Evolutionary conservation across 1,140 invertebrate species (phyloP), one percentile per base, ranked within the genome.

Genomic region (Drosophila punjabiensis): DNA sequence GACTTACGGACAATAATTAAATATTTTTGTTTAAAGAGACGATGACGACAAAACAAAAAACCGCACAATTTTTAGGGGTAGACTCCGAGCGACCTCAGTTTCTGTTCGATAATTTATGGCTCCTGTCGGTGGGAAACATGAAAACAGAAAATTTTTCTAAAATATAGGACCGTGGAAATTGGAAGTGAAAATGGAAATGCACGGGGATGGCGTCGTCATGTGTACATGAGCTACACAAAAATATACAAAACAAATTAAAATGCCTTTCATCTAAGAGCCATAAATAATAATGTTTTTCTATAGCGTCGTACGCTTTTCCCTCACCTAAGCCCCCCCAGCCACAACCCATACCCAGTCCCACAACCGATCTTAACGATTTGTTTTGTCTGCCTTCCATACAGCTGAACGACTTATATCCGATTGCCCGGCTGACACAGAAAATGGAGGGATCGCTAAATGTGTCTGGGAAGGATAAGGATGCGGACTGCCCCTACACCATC

Each of bases 351-450:
- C 52, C 28, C 52, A 53, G 50, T 7, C 63, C 37, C 30, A 48
- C n/a, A n/a, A n/a, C n/a, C n/a, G n/a, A n/a, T 63, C 78, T 78
- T 55, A 90, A 87, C 52, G 77, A 79, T 83, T 86, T 86, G 70
- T 81, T 76, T 64, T 69, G 62, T 81, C 67, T 86, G 70, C 56
- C 55, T 13, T 74, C 43, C 53, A n/a, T n/a, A 60, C 50, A 93
- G 92, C 79, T 93, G 18, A 93, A 92, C 77, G 92, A 93, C 64
- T 75, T 93, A 37, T 91, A 93, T 88, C 92, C 92, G 66, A 92
- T 92, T 50, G 65, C 86, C 41, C 87, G 92, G 63, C 76, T 93
- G 56, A 87, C 89, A 52, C 89, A 92, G 50, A 91, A 92, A 83
- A 83, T 92, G 92, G 91, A 81, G 53, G 80, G 85, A 53, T 76